Percentiles rank a stretch among this genome's conserved stretches.
phyloP scores from a whole-genome alignment of 2,113 vertebrate species.

The Rhagologus leucostigma region DNA sequence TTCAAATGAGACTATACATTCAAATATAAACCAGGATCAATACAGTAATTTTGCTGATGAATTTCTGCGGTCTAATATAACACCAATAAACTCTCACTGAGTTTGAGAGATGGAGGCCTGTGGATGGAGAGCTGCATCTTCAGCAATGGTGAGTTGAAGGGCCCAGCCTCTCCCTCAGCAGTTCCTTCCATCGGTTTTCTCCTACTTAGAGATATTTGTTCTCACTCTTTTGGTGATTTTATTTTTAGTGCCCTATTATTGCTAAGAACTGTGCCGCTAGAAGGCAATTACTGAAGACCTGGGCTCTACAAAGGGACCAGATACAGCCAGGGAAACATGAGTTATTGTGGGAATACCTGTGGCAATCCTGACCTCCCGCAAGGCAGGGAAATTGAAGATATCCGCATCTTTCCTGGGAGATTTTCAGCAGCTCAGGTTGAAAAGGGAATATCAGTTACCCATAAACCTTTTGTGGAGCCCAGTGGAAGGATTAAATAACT shows the following conservation, averaged over 20 bases:
- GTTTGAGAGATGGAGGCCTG: background rate
- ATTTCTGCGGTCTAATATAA: background rate
- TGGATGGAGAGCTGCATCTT: background rate
- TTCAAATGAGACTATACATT: background rate
- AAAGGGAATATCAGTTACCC: accelerated
- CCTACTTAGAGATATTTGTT: background rate
- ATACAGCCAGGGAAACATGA: accelerated
- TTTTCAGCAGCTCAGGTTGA: background rate
- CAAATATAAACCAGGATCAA: background rate
- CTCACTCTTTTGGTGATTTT: background rate
- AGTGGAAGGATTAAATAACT: background rate
- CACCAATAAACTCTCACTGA: background rate
- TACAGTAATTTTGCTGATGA: slow-evolving; percentile 10
- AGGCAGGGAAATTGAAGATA: background rate
- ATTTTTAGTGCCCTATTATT: background rate
- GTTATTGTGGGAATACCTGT: background rate
- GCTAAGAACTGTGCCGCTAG: background rate
- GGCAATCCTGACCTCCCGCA: accelerated
- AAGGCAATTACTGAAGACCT: background rate
- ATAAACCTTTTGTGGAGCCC: background rate
- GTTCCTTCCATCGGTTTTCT: background rate
- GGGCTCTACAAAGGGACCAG: accelerated
- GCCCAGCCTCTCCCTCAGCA: background rate
- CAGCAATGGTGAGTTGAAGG: background rate
- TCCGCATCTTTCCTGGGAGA: accelerated